These are phyloP conservation scores for Catharus fuscescens DNA, from an alignment of 2,113 vertebrate genomes.

Conservation along the genomic window DNA sequence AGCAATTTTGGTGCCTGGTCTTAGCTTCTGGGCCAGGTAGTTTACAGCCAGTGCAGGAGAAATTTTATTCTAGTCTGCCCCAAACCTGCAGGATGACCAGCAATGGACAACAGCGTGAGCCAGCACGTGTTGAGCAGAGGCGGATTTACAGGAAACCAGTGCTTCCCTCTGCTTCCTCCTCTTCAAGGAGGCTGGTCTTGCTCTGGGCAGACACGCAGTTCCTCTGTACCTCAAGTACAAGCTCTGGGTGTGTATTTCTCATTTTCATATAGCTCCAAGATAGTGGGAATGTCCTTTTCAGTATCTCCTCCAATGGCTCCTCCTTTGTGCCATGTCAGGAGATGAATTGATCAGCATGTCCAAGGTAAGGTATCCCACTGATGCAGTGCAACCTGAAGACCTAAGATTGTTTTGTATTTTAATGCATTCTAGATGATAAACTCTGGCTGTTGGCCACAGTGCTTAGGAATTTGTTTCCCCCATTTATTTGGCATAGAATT, in stretches of 20 bases:
- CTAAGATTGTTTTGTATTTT: not conserved
- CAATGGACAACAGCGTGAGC: not conserved
- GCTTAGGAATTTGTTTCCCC: not conserved
- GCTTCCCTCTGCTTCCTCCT: not conserved
- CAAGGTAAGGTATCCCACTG: not conserved
- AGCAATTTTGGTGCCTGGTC: not conserved
- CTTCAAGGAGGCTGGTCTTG: not conserved
- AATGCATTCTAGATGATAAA: not conserved
- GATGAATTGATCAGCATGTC: not conserved
- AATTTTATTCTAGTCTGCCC: not conserved
- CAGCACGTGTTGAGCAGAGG: not conserved
- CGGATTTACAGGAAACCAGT: conserved; percentile 12
- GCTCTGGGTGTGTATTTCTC: not conserved
- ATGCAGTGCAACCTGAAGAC: not conserved
- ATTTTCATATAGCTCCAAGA: not conserved
- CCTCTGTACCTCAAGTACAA: not conserved
- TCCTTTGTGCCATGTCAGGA: not conserved
- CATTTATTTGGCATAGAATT: not conserved
- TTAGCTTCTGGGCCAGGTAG: not conserved
- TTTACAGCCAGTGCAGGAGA: not conserved
- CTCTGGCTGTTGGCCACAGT: not conserved
- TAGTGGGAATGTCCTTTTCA: not conserved
- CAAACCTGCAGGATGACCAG: not conserved
- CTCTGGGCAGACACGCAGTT: not conserved
- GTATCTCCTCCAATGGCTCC: not conserved